Evolutionary conservation across 2,888 invertebrate species (phyloP).

Genomic region (Anarsia innoxiella): DNA sequence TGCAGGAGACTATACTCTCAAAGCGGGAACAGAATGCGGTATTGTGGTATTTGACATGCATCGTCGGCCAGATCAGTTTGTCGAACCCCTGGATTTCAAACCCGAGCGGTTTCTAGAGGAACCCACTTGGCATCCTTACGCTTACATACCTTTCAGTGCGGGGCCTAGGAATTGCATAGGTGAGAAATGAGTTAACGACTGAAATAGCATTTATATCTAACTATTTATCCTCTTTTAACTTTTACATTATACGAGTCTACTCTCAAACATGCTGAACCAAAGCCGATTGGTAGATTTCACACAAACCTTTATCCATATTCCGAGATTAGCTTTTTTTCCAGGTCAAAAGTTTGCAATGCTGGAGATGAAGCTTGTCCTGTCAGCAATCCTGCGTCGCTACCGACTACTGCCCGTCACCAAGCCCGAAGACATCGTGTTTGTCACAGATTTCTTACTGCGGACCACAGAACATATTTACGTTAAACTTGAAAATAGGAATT

Average conservation of each 20-base stretch:
- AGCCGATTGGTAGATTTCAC: too few relatives aligned
- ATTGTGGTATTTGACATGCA: conserved; percentile 79
- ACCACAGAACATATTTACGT: conserved; percentile 45
- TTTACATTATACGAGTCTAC: too few relatives aligned
- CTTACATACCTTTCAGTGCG: conserved; percentile 80
- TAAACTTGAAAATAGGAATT: conserved; percentile 23
- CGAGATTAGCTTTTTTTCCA: conserved; percentile 30
- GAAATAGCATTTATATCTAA: too few relatives aligned
- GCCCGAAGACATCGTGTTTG: conserved; percentile 42
- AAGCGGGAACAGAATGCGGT: conserved; percentile 62
- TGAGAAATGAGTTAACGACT: too few relatives aligned
- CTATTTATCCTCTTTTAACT: too few relatives aligned
- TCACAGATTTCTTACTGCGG: conserved; percentile 47
- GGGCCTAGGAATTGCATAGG: conserved; percentile 82
- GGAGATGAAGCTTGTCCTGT: conserved; percentile 72
- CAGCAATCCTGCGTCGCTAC: conserved; percentile 60
- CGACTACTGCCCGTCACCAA: conserved; percentile 57
- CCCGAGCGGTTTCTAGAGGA: conserved; percentile 82
- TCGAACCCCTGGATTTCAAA: conserved; percentile 78
- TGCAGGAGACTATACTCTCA: conserved; percentile 63
- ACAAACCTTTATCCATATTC: too few relatives aligned
- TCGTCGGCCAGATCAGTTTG: conserved; percentile 76
- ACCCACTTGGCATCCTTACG: conserved; percentile 73
- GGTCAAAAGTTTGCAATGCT: conserved; percentile 76
- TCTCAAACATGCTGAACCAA: too few relatives aligned